Evolutionary conservation across 1,140 invertebrate genomes (phyloP), one percentile per base, ranked within the genome.

Genomic region (Amyelois transitella): DNA sequence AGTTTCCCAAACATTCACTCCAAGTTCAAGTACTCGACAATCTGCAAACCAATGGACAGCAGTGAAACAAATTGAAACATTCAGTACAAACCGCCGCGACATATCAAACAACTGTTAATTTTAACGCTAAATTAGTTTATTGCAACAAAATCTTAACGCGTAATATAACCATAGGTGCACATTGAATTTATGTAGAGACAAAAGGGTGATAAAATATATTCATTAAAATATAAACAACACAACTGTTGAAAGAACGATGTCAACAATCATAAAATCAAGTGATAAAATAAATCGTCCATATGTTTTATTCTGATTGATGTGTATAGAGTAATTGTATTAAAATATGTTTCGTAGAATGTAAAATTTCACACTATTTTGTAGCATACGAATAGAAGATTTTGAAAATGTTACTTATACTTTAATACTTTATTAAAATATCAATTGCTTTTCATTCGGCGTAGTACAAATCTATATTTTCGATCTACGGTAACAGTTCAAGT

Each of bases 51-150:
- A 69, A 66, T 71, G 77, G 78, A 79, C 75, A 77, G 63, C 64
- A 63, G 66, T 62, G 63, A 75, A 74, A 74, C 71, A 81, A 75
- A 75, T 76, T 71, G 74, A 72, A 77, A 75, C 73, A 77, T 75
- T 65, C 66, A 70, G 64, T 72, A 77, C 66, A 74, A 77, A 77
- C 70, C 38, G 60, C 66, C 58, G 45, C 60, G 64, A 66, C 4
- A 12, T 38, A 4, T 38, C 32, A 38, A 38, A 38, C 32, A 38
- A 14, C 1, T 38, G 32, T 38, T 38, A 38, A 14, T 58, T 60
- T 58, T 53, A 45, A 60, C 50, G 21, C 52, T 62, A 67, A 51
- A 56, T 54, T 60, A 58, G 60, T 58, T 59, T 63, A 71, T 71
- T 60, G 60, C 68, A 66, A 57, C 54, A 48, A 52, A 62, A 62